Percentiles rank a stretch among this genome's conserved stretches.
Evolutionary conservation across 1,140 invertebrate genomes (phyloP).

Genomic region (Neodiprion pinetum): DNA sequence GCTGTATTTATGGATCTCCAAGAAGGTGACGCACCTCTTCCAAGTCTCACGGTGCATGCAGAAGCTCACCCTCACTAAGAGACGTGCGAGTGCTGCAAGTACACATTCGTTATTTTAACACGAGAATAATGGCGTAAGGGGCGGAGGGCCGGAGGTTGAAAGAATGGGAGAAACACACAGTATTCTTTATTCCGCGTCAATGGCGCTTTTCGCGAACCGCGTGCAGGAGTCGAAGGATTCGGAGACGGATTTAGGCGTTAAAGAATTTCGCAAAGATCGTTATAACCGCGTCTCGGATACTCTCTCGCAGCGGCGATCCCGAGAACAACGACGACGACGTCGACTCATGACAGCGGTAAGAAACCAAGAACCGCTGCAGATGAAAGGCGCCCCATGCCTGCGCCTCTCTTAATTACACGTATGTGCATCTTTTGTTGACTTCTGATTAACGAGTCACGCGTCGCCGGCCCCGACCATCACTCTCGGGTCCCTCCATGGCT

Average conservation of each 20-base stretch:
- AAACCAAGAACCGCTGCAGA: too few species aligned
- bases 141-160: too few species aligned
- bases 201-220: slow-evolving; percentile 42
- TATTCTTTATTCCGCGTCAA: slow-evolving; percentile 52
- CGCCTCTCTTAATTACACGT: too few species aligned
- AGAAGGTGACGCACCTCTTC: slow-evolving; percentile 41
- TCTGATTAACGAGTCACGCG: neutral
- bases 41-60: slow-evolving; percentile 32
- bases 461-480: too few species aligned
- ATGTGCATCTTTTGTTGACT: neutral
- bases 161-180: slow-evolving; percentile 39
- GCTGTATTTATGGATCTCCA: slow-evolving; percentile 45
- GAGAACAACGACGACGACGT: neutral
- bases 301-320: neutral
- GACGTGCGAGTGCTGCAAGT: neutral
- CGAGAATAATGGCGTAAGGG: neutral
- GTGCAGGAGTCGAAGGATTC: slow-evolving; percentile 31
- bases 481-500: too few species aligned
- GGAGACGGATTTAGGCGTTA: neutral
- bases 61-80: too few species aligned
- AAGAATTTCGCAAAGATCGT: neutral
- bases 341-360: neutral
- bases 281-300: neutral
- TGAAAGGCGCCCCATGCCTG: too few species aligned
- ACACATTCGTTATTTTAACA: neutral